Base-by-base conservation (phyloP, 2,113 vertebrate species). In the Cromileptes altivelis region DNA sequence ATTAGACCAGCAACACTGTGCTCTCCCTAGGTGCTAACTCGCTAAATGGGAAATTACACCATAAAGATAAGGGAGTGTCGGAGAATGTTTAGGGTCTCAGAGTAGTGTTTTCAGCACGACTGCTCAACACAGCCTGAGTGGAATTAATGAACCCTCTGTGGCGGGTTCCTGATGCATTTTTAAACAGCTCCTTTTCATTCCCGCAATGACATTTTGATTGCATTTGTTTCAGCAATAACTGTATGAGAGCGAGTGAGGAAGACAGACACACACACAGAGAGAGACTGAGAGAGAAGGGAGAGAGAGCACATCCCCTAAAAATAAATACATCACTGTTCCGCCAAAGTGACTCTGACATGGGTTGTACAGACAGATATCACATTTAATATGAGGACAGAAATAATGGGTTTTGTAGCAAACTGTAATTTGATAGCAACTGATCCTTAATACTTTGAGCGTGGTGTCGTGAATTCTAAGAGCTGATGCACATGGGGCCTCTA, bases 171-270 rank as follows among this genome's bases (percentile, higher is more conserved):
- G 92, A 91, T 93, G 91, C 91, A 93, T 94, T 93, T 94, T 93
- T 94, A 93, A 94, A 93, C 91, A 90, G 85, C 87, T 91, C 68
- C 89, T 89, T 93, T 93, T 90, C 89, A 90, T 92, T 93, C 87
- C 80, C 70, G 88, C 88, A 86, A 82, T 93, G 93, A 92, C 93
- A 94, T 92, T 94, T 94, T 94, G 91, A 94, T 95, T 94, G 86
- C 85, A 87, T 94, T 94, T 92, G 92, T 93, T 91, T 94, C 86
- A 86, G 85, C 91, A 92, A 89, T 88, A 88, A 87, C 89, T 88
- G 75, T 67, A 85, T 42, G 83, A 86, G 82, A 86, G 78, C 25
- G 76, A 87, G 88, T 2, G 81, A 84, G 84, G 64, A 50, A 89
- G 91, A 85, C 76, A 78, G 72, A 82, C 50, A 85, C 15, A 77